Percentiles rank a stretch among this genome's conserved stretches.
Conservation (phyloP, 2,797 vertebrate species). For the Amphiprion clarkii region DNA sequence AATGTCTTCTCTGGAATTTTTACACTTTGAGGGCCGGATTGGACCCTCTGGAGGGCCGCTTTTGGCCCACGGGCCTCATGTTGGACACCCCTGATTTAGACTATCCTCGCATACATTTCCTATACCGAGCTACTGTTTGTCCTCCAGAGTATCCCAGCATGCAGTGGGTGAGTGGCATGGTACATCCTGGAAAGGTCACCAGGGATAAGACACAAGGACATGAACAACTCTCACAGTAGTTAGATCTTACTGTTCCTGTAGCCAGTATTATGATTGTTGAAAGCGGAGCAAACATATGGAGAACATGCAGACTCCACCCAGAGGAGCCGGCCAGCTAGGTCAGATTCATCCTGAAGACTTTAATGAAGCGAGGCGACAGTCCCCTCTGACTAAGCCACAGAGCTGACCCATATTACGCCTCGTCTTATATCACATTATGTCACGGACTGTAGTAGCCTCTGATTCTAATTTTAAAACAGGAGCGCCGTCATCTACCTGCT, state of each 20-base stretch:
- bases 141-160: conserved; percentile 1
- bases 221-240: not conserved
- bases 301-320: not conserved
- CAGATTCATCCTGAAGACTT: not conserved
- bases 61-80: no score
- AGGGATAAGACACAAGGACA: not conserved
- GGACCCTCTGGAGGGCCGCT: no score
- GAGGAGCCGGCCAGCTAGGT: not conserved
- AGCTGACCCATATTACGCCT: not conserved
- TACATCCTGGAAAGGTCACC: not conserved
- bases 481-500: conserved; percentile 53
- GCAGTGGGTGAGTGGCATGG: not conserved
- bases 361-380: not conserved
- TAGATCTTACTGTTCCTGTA: not conserved
- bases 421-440: not conserved
- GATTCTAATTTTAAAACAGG: conserved; percentile 48
- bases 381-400: not conserved
- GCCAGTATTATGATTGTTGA: not conserved
- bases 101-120: not conserved
- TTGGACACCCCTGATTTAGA: not conserved
- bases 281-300: not conserved
- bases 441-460: conserved; percentile 14
- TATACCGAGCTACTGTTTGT: not conserved
- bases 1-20: no score
- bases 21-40: no score